Base-by-base conservation (phyloP, 2,888 invertebrate genomes). In the Linyphia triangularis region DNA sequence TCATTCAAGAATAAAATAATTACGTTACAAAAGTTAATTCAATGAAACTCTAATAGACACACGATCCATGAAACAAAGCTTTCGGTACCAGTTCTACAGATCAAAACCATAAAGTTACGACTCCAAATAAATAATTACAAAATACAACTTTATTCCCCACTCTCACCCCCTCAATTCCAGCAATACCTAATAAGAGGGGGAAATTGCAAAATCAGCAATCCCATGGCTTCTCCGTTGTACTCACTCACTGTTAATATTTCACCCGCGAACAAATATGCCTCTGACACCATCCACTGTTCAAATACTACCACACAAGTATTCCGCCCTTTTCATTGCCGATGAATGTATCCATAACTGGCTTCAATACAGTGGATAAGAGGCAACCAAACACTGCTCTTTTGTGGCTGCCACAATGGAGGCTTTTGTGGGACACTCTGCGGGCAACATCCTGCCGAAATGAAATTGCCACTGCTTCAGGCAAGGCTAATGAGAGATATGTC, bases 161-260 rank as follows among this genome's bases (percentile, higher is more conserved):
- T n/a, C n/a, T n/a, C n/a, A n/a, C n/a, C n/a, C n/a, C n/a, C n/a
- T n/a, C n/a, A n/a, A n/a, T n/a, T n/a, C n/a, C n/a, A n/a, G n/a
- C n/a, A n/a, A n/a, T n/a, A n/a, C n/a, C n/a, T n/a, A n/a, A n/a
- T n/a, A n/a, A n/a, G n/a, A n/a, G n/a, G n/a, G n/a, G n/a, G n/a
- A n/a, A n/a, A n/a, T n/a, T n/a, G n/a, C n/a, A n/a, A n/a, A n/a
- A n/a, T n/a, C n/a, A 7, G 9, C 51, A 51, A 5, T 51, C n/a
- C 51, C n/a, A 51, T 16, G 9, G 51, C 51, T 51, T 10, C 51
- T 51, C 1, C 0, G 51, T 51, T 51, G 51, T 16, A 13, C 51
- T 16, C n/a, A n/a, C n/a, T n/a, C n/a, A n/a, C n/a, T n/a, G n/a
- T 51, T 70, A 16, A 70, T 70, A 70, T 70, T 70, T 70, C 43